Evolutionary conservation across 2,113 vertebrate genomes (phyloP).

Genomic region (Piprites chloris): DNA sequence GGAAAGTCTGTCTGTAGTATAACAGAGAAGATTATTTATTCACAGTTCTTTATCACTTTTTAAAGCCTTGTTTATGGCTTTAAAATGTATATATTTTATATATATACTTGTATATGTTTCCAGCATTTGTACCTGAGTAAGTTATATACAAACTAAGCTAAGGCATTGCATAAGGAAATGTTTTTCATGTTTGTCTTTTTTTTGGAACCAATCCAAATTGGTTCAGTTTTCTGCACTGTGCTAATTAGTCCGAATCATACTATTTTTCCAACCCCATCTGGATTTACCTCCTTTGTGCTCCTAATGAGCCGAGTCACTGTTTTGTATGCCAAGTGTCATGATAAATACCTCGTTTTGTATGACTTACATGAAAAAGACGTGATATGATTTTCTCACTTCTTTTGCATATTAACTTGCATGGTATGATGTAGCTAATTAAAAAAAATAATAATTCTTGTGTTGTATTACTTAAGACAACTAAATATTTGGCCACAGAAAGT

Average conservation of each 20-base stretch:
- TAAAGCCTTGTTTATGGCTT: too few relatives aligned
- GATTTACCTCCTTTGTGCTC: background rate
- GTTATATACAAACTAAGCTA: background rate
- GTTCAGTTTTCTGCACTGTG: conserved; percentile 15
- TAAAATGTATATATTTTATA: too few relatives aligned
- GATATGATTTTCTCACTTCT: conserved; percentile 27
- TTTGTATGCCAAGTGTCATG: conserved; percentile 22
- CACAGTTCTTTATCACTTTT: background rate
- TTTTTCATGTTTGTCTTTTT: conserved; percentile 34
- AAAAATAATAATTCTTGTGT: background rate
- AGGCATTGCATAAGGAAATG: background rate
- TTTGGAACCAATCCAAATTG: background rate
- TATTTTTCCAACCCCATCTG: background rate
- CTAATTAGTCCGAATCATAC: conserved; percentile 11
- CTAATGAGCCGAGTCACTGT: background rate
- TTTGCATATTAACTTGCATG: conserved; percentile 41
- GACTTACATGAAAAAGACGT: conserved; percentile 27
- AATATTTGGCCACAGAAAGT: background rate
- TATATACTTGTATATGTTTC: background rate
- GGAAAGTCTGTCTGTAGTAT: background rate
- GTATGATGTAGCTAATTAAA: background rate
- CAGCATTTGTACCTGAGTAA: background rate
- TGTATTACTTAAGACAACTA: background rate
- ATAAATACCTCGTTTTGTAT: conserved; percentile 24
- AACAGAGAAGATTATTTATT: background rate